Evolutionary conservation across 2,888 invertebrate species (phyloP).

Genomic region (Pseudanteris insignis): DNA sequence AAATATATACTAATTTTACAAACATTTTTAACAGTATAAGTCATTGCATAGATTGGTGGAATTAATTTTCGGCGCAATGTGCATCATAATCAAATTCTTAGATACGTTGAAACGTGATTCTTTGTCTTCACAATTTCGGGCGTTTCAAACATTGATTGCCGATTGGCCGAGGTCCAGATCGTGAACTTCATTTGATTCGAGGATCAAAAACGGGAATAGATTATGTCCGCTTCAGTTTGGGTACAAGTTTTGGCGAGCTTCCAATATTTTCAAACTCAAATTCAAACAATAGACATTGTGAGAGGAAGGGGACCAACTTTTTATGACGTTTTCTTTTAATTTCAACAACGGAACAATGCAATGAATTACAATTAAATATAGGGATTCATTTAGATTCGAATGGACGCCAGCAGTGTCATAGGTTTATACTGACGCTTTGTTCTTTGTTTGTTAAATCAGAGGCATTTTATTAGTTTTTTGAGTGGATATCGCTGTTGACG

Average conservation of each 20-base stretch:
- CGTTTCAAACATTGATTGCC: constrained; percentile 11
- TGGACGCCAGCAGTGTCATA: constrained; percentile 9
- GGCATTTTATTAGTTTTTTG: constrained; percentile 1
- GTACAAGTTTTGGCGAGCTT: constrained; percentile 26
- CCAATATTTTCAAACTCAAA: constrained; percentile 30
- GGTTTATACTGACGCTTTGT: constrained; percentile 9
- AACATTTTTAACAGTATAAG: no score
- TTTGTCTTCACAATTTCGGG: no score
- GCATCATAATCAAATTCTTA: no score
- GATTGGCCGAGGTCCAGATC: constrained; percentile 31
- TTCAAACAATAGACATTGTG: constrained; percentile 14
- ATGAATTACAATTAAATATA: constrained; percentile 23
- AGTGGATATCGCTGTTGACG: no score
- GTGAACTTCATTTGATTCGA: constrained; percentile 18
- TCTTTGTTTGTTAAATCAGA: constrained; percentile 3
- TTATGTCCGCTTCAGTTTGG: constrained; percentile 14
- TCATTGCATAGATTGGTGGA: no score
- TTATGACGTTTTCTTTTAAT: constrained; percentile 19
- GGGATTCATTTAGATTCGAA: constrained; percentile 20
- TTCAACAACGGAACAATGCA: constrained; percentile 21
- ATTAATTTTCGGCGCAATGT: no score
- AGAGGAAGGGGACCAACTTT: constrained; percentile 9
- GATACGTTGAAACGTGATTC: no score
- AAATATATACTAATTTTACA: no score
- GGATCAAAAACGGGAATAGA: constrained; percentile 30